Conservation (phyloP, 1,140 invertebrate genomes). For the Sinonovacula constricta region DNA sequence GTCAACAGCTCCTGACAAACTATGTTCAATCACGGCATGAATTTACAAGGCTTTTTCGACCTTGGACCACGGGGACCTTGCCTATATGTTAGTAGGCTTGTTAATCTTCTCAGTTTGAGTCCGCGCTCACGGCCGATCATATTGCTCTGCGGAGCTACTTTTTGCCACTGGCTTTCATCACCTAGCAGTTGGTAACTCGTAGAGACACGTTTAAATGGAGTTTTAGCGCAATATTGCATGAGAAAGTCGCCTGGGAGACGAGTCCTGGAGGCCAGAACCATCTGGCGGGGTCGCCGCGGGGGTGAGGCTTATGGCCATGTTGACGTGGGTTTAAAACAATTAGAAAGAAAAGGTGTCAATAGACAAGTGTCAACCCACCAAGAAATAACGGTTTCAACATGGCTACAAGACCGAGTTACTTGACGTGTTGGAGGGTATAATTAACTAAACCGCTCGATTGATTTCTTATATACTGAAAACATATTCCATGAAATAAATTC, state of each 20-base stretch:
- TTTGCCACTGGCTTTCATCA: background rate
- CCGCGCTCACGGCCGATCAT: background rate
- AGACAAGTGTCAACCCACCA: background rate
- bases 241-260: background rate
- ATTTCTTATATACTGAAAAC: no score
- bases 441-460: no score
- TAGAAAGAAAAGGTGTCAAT: background rate
- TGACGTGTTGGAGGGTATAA: no score
- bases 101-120: background rate
- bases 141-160: background rate
- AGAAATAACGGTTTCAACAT: no score
- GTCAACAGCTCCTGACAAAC: background rate
- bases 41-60: background rate
- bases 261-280: background rate
- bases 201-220: background rate
- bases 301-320: background rate
- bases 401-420: no score
- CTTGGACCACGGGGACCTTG: background rate
- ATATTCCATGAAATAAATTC: no score
- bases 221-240: background rate
- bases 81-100: background rate
- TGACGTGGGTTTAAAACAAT: background rate
- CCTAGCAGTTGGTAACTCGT: background rate
- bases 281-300: background rate
- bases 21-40: background rate